Conservation (phyloP, 2,113 vertebrate genomes). For the Suricata suricatta region DNA sequence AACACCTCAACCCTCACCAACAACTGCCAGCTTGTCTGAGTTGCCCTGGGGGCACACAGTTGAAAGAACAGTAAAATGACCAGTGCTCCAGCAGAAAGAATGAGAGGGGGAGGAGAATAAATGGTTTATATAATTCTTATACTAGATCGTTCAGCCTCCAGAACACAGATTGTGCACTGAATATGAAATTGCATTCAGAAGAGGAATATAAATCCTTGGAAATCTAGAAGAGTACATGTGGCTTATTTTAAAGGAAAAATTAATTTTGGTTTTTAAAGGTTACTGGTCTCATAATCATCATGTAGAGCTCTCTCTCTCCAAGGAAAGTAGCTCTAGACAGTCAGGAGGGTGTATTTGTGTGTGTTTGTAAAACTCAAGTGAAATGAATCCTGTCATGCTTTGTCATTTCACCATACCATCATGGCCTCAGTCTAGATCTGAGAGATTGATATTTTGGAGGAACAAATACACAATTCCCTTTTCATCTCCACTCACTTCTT, state of each 20-base stretch:
- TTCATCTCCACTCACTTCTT: neutral
- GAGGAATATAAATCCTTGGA: neutral
- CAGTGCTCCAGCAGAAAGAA: neutral
- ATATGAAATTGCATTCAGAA: neutral
- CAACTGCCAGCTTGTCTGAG: neutral
- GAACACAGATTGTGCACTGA: neutral
- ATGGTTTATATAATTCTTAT: neutral
- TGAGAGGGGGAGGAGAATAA: neutral
- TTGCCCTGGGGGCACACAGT: neutral
- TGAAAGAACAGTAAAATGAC: neutral
- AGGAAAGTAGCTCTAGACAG: neutral
- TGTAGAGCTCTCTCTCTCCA: neutral
- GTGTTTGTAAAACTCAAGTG: neutral
- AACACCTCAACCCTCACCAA: neutral
- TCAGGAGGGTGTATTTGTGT: neutral
- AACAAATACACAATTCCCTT: neutral
- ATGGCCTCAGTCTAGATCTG: neutral
- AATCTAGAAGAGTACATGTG: neutral
- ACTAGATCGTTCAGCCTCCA: neutral
- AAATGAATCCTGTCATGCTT: neutral
- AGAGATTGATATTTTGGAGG: neutral
- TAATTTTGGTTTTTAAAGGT: neutral
- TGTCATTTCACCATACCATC: neutral
- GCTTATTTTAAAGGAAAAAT: constrained; percentile 14
- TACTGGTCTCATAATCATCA: neutral